Percentiles rank a stretch among this genome's conserved stretches.
Evolutionary conservation across 2,888 invertebrate genomes (phyloP).

Genomic region (Cephus spinipes): DNA sequence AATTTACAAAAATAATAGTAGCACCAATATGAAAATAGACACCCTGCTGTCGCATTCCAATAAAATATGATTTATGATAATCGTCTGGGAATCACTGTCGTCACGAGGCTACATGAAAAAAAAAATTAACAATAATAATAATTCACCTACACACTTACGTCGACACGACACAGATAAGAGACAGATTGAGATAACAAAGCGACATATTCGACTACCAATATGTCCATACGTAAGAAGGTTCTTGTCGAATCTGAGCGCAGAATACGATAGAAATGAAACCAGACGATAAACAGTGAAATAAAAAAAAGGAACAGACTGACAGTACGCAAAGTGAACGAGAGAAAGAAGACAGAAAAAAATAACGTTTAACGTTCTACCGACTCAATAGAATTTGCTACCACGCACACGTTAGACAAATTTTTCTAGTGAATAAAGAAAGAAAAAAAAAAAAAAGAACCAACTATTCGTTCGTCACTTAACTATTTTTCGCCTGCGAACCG

Average conservation of each 20-base stretch:
- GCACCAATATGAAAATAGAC: no score
- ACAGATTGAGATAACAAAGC: not conserved
- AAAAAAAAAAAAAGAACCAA: not conserved
- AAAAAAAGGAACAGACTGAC: not conserved
- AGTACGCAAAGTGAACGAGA: not conserved
- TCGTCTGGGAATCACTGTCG: not conserved
- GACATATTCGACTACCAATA: not conserved
- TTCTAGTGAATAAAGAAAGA: not conserved
- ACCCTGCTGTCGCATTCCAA: no score
- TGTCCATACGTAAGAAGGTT: not conserved
- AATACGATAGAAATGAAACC: not conserved
- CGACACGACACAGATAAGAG: not conserved
- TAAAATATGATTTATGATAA: not conserved
- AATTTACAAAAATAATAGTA: no score
- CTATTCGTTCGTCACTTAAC: conserved; percentile 4
- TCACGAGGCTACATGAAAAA: not conserved
- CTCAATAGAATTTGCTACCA: not conserved
- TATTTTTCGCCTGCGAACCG: conserved; percentile 5
- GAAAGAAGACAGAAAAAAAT: no score
- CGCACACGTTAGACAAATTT: not conserved
- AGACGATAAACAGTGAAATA: not conserved
- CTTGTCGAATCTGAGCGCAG: not conserved
- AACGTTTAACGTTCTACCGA: not conserved
- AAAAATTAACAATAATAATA: no score
- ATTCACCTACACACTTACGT: not conserved